Evolutionary conservation across 2,113 vertebrate genomes (phyloP), one percentile per base, ranked within the genome.

Genomic region (Hyperopisus bebe): DNA sequence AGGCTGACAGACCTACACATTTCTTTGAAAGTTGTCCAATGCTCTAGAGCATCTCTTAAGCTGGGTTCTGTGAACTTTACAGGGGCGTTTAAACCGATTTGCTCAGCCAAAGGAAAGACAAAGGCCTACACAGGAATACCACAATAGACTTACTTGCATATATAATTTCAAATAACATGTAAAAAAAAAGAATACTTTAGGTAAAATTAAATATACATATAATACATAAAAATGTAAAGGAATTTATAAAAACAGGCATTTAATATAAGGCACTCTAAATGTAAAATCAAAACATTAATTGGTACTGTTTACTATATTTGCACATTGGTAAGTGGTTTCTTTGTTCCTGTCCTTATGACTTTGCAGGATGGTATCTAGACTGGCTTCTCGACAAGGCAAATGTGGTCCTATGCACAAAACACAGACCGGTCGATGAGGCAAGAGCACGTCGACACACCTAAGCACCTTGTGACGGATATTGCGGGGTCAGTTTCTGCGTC

Each of bases 221-320:
- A 97, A 94, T 94, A 95, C 97, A 94, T 92, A 93, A 95, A 95
- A 94, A 90, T 91, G 92, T 91, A 98, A 96, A 94, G 96, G 97
- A 97, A 93, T 94, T 96, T 97, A 96, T 97, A 98, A 97, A 98
- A 98, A 97, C 95, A 98, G 97, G 97, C 97, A 98, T 97, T 97
- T 98, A 96, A 98, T 99, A 99, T 99, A 99, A 99, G 98, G 98
- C 98, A 99, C 98, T 99, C 97, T 99, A 99, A 98, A 99, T 99
- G 98, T 96, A 96, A 97, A 98, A 98, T 93, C 90, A 96, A 96
- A 96, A 95, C 88, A 46, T 91, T 94, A 94, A 94, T 83, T 94
- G 94, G 93, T 94, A 94, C 94, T 93, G 93, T 62, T 87, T 90
- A 94, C 96, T 94, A 95, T 62, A 1, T 94, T 94, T 95, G 92